These are phyloP conservation scores for Folsomia manolachei DNA, from an alignment of 2,888 invertebrate genomes.

Conservation along the genomic window DNA sequence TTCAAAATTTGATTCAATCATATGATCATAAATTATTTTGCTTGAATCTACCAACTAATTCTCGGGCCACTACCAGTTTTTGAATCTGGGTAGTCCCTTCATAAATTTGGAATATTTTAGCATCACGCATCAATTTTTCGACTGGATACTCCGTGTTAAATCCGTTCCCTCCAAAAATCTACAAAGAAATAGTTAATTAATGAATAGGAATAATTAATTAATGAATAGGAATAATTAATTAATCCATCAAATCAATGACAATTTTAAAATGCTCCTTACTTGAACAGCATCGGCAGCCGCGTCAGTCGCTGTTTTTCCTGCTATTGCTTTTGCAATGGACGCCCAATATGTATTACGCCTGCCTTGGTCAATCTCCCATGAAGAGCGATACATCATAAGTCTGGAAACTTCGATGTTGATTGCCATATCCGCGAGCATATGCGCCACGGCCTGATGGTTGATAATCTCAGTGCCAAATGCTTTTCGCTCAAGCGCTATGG, in stretches of 20 bases:
- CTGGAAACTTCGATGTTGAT: constrained; percentile 83
- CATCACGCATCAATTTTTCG: constrained; percentile 97
- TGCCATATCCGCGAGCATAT: constrained; percentile 94
- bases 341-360: constrained; percentile 78
- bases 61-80: constrained; percentile 83
- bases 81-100: constrained; percentile 98
- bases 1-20: too few relatives aligned
- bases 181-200: constrained; percentile 13
- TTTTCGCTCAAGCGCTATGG: constrained; percentile 86
- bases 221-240: not conserved
- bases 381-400: constrained; percentile 78
- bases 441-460: constrained; percentile 68
- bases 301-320: constrained; percentile 90
- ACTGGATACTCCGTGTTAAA: constrained; percentile 97
- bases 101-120: constrained; percentile 98
- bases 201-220: not conserved
- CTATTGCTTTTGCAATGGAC: constrained; percentile 91
- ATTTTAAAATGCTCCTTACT: constrained; percentile 50
- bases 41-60: constrained; percentile 61
- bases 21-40: too few relatives aligned
- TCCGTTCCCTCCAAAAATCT: constrained; percentile 92
- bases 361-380: constrained; percentile 87
- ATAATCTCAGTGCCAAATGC: constrained; percentile 84
- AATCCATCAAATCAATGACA: not conserved
- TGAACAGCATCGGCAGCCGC: constrained; percentile 88